These are phyloP conservation scores for Spinus pinus DNA, from an alignment of 2,797 vertebrate species.

Conservation along the genomic window DNA sequence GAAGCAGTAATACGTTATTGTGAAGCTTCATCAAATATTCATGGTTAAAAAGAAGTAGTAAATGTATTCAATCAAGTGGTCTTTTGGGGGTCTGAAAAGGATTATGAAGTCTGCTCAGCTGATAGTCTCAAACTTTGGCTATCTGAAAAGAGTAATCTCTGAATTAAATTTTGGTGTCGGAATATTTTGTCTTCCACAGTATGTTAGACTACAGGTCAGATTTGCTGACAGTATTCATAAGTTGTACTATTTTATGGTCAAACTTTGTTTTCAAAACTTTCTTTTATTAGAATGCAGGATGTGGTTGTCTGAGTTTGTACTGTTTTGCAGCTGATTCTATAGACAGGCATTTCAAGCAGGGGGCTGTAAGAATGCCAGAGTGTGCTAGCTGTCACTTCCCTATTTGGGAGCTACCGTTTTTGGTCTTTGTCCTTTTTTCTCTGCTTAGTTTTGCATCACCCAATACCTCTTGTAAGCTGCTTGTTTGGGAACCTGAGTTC, in stretches of 20 bases:
- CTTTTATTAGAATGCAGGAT: neutral
- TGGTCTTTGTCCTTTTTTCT: neutral
- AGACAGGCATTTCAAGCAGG: neutral
- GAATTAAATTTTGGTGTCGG: constrained; percentile 70
- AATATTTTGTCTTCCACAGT: constrained; percentile 16
- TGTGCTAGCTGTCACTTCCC: neutral
- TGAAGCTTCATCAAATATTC: constrained; percentile 99
- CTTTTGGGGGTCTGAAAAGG: constrained; percentile 82
- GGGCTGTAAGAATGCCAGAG: neutral
- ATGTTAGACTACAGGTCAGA: constrained; percentile 44
- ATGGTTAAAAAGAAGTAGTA: constrained; percentile 99
- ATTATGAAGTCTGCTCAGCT: constrained; percentile 92
- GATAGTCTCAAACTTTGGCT: constrained; percentile 92
- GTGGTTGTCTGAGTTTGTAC: neutral
- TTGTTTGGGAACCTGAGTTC: neutral
- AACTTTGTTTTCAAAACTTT: neutral
- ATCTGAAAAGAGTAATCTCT: constrained; percentile 79
- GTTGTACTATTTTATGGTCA: neutral
- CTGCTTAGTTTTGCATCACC: neutral
- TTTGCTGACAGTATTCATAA: constrained; percentile 49
- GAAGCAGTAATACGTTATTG: constrained; percentile 97
- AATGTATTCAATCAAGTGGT: constrained; percentile 99
- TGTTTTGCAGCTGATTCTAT: neutral
- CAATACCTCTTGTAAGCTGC: neutral
- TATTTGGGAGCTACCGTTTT: neutral